Conservation (phyloP, 2,888 invertebrate species). For the Torymus auratus region DNA sequence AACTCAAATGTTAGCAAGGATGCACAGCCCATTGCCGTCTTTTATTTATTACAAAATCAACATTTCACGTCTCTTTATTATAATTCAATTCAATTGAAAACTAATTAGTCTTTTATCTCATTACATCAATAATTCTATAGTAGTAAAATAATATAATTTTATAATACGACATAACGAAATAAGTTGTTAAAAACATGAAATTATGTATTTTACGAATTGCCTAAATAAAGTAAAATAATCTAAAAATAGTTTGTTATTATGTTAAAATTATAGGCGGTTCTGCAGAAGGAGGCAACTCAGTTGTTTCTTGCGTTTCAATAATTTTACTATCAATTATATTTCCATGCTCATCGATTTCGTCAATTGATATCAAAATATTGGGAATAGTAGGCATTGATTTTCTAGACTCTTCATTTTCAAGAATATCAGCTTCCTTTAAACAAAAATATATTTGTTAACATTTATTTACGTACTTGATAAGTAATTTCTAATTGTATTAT, state of each 20-base stretch:
- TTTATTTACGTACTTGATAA: too few species aligned
- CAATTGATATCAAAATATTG: constrained; percentile 81
- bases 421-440: constrained; percentile 48
- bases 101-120: constrained; percentile 41
- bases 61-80: constrained; percentile 9
- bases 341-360: constrained; percentile 82
- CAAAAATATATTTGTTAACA: too few species aligned
- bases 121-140: constrained; percentile 16
- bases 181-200: constrained; percentile 43
- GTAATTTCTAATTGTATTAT: too few species aligned
- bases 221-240: constrained; percentile 40
- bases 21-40: background rate
- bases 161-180: constrained; percentile 16
- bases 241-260: constrained; percentile 50
- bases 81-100: constrained; percentile 25
- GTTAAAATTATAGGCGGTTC: constrained; percentile 71
- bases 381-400: constrained; percentile 51
- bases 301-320: constrained; percentile 79
- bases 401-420: constrained; percentile 50
- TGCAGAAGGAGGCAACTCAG: constrained; percentile 70
- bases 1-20: constrained; percentile 15
- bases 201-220: constrained; percentile 38
- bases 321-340: constrained; percentile 81
- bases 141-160: constrained; percentile 32
- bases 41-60: constrained; percentile 41